Percentiles rank a stretch among this genome's conserved stretches.
Evolutionary conservation across 2,797 vertebrate genomes (phyloP).

Genomic region (Enteromius anoplus): DNA sequence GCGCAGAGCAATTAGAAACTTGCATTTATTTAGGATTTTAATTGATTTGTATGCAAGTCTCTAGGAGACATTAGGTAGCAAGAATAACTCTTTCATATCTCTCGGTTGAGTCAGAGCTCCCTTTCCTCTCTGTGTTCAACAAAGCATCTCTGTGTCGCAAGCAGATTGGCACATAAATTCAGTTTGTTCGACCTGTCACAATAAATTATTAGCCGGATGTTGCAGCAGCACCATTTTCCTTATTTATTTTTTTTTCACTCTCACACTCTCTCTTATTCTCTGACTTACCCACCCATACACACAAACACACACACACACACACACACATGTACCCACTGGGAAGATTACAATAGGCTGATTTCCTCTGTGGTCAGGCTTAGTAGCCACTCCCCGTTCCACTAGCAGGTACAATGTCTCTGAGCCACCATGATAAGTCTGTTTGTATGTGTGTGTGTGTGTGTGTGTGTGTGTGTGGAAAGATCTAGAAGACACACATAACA

Average conservation of each 20-base stretch:
- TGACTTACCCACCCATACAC: slow-evolving; percentile 64
- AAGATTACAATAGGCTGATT: slow-evolving; percentile 95
- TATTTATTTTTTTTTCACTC: slow-evolving; percentile 27
- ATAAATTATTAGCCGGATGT: slow-evolving; percentile 99
- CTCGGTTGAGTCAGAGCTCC: slow-evolving; percentile 47
- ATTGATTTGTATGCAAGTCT: slow-evolving; percentile 2
- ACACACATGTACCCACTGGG: slow-evolving; percentile 65
- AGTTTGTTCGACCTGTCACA: slow-evolving; percentile 98
- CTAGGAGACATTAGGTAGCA: neutral
- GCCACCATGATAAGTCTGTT: slow-evolving; percentile 75
- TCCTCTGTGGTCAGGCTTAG: slow-evolving; percentile 95
- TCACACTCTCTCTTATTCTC: neutral
- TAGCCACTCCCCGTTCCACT: slow-evolving; percentile 86
- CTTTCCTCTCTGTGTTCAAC: slow-evolving; percentile 71
- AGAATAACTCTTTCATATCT: slow-evolving; percentile 27
- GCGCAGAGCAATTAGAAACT: neutral
- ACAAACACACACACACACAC: slow-evolving; percentile 47
- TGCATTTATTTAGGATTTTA: neutral
- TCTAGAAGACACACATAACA: neutral
- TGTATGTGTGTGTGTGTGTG: slow-evolving; percentile 39
- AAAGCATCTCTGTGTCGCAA: slow-evolving; percentile 87
- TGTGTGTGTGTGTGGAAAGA: slow-evolving; percentile 20
- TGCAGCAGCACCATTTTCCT: slow-evolving; percentile 91
- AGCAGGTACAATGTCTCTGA: slow-evolving; percentile 85
- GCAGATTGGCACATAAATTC: slow-evolving; percentile 94